Evolutionary conservation across 2,797 vertebrate genomes (phyloP).

Genomic region (Glyptemys insculpta): DNA sequence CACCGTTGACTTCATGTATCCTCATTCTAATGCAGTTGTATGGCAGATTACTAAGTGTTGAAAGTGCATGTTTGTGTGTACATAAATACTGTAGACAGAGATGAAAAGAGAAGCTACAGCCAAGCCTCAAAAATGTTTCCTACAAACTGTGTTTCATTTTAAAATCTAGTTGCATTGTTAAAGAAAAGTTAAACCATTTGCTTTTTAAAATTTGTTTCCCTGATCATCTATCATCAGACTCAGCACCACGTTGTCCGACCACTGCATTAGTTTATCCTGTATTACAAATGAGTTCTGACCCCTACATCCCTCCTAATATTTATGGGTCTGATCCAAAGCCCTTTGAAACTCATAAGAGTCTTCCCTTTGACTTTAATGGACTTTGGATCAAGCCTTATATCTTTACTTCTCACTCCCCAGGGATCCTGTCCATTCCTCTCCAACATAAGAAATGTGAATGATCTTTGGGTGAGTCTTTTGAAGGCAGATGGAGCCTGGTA

Average conservation of each 20-base stretch:
- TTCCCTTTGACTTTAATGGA: neutral
- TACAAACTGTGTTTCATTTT: neutral
- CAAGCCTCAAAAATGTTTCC: neutral
- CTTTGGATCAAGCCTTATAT: neutral
- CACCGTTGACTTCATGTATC: neutral
- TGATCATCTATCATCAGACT: neutral
- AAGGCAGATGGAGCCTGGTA: neutral
- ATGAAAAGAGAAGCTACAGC: neutral
- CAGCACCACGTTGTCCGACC: neutral
- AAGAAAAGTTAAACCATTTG: neutral
- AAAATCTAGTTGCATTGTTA: neutral
- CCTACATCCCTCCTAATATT: slow-evolving; percentile 14
- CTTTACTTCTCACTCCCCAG: neutral
- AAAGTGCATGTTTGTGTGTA: accelerated
- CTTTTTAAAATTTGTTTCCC: neutral
- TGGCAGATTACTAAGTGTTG: neutral
- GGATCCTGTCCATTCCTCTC: neutral
- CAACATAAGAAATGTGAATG: neutral
- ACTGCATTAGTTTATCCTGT: slow-evolving; percentile 10
- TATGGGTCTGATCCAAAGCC: neutral
- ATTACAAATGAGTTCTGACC: slow-evolving; percentile 1
- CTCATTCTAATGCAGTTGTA: neutral
- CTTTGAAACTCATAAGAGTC: neutral
- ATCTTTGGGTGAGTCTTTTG: neutral
- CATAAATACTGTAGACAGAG: neutral